Percentiles rank a stretch among this genome's conserved stretches.
Conservation (phyloP, 2,888 invertebrate species). For the Drosophila fulvimacula region DNA sequence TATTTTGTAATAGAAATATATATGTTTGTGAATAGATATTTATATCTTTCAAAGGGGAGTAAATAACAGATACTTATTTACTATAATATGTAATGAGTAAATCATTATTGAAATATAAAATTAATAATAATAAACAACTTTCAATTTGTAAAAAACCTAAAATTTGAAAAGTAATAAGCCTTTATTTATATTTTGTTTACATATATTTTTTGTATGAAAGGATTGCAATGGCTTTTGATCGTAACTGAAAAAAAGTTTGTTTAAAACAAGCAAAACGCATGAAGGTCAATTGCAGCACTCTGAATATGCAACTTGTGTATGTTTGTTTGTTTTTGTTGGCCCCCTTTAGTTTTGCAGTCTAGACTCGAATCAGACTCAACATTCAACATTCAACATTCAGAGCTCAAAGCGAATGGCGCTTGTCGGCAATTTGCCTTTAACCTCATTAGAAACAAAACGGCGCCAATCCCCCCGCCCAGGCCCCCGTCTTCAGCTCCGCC, state of each 20-base stretch:
- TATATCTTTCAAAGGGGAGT: too few species aligned
- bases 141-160: background rate
- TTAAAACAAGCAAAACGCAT: conserved; percentile 26
- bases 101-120: background rate
- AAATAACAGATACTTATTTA: too few species aligned
- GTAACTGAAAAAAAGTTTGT: conserved; percentile 24
- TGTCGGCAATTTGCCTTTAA: conserved; percentile 64
- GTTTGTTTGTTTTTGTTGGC: conserved; percentile 4
- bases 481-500: conserved; percentile 10
- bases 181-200: too few species aligned
- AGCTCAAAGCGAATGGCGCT: conserved; percentile 59
- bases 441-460: conserved; percentile 75
- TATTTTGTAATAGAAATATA: too few species aligned
- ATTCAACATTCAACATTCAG: conserved; percentile 42
- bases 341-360: conserved; percentile 58
- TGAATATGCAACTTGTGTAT: conserved; percentile 23
- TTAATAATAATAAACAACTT: background rate
- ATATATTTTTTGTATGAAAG: background rate
- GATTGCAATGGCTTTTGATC: conserved; percentile 9
- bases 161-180: background rate
- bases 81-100: background rate
- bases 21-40: too few species aligned
- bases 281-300: conserved; percentile 36
- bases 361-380: conserved; percentile 69
- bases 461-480: conserved; percentile 24